Conservation (phyloP, 2,888 invertebrate species). For the Argyresthia albistria region DNA sequence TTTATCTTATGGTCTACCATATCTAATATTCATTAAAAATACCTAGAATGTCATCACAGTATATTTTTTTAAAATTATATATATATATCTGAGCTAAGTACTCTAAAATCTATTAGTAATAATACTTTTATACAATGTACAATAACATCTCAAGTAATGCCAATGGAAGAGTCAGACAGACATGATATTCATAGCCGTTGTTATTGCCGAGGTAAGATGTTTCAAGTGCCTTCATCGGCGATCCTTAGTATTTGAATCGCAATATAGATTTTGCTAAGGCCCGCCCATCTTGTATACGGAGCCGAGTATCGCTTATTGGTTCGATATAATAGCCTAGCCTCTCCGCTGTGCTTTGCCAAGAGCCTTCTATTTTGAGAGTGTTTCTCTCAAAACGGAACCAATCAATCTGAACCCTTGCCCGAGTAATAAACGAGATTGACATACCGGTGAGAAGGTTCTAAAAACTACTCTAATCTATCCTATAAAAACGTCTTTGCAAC, state of each 20-base stretch:
- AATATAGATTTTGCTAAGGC: conserved; percentile 1
- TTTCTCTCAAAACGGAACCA: conserved; percentile 9
- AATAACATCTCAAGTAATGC: no score
- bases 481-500: conserved; percentile 23
- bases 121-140: no score
- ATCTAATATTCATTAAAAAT: no score
- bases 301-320: no score
- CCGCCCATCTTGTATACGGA: no score
- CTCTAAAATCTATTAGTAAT: no score
- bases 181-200: conserved; percentile 16
- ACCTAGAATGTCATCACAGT: no score
- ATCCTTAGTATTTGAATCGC: conserved; percentile 20
- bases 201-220: conserved; percentile 47
- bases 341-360: conserved; percentile 8
- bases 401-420: conserved; percentile 1
- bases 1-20: no score
- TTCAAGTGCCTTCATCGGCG: conserved; percentile 34
- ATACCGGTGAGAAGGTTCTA: conserved; percentile 24
- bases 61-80: no score
- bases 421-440: conserved; percentile 52
- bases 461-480: conserved; percentile 47
- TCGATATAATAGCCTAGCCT: no score
- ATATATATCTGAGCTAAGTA: no score
- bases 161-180: neutral
- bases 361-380: neutral